Evolutionary conservation across 2,113 vertebrate species (phyloP), one percentile per base, ranked within the genome.

Genomic region (Elgaria multicarinata): DNA sequence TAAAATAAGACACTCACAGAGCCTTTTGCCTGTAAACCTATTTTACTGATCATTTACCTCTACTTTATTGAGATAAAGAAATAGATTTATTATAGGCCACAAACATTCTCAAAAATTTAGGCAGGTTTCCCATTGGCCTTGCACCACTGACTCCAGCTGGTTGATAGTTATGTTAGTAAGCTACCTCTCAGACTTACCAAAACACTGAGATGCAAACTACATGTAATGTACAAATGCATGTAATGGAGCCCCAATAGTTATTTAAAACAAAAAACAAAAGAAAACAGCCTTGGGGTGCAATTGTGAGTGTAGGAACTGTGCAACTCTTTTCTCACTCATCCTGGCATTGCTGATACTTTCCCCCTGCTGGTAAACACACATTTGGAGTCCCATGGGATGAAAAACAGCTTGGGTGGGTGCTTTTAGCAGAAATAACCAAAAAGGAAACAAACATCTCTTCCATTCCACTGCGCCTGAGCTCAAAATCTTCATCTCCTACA

Each of bases 1-100:
- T 90, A 91, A 93, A 92, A 88, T 90, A 87, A 81, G 93, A 77
- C 46, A 87, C 74, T 77, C 85, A 92, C n/a, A 4, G 72, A 39
- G 24, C 33, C 28, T 50, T 26, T 36, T 26, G 62, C 33, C 88
- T 88, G 92, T 92, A 66, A 92, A 62, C 16, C 3, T 62, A 22
- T 22, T 14, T 22, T 62, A 12, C 55, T 58, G 16, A 58, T 58
- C 13, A 62, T 62, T 62, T 28, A 62, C 58, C 16, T 36, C 33
- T 81, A n/a, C 55, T 39, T 62, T n/a, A 62, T 33, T 24, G 55
- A 62, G 26, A 26, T 46, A 28, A 62, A 18, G 22, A 81, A 74
- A n/a, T 18, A 18, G 79, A 62, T 62, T 81, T 36, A 20, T 39
- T 58, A 50, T 62, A 36, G 79, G 53, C 79, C 79, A 50, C 1